Base-by-base conservation (phyloP, 2,113 vertebrate genomes). In the Lampris megalopsis region DNA sequence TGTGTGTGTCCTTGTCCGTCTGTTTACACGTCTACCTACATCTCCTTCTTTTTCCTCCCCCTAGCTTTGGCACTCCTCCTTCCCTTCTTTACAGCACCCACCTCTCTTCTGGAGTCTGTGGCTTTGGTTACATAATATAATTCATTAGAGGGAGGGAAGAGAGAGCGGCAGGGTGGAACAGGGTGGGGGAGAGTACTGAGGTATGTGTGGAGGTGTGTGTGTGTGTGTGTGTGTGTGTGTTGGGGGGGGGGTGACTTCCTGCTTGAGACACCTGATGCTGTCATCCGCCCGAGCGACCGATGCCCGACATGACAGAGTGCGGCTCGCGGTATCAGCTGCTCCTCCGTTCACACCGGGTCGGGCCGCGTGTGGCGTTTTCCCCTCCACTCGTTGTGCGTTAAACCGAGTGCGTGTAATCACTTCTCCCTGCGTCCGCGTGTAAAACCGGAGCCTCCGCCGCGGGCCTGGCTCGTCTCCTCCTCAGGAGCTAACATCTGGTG, bases 401-500 rank as follows among this genome's bases (percentile, higher is more conserved):
- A 42, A 48, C 43, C 43, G 4, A 5, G 43, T 45, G 43, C 7
- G 7, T 45, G 43, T 45, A 6, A 4, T 45, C 10, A 2, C 3
- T 2, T 35, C 11, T 13, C 2, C 48, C 9, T 64, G 49, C 70
- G 70, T 67, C 35, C 63, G 8, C 53, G 42, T 64, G 35, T 67
- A 58, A 75, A 42, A 4, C 3, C 72, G 49, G 4, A 67, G 24
- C 50, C 24, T 71, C 61, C 76, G 62, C 75, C 47, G 64, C 38
- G 0, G 0, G 10, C 66, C 74, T 35, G 52, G 59, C 64, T 84
- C 48, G 74, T 86, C 81, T 89, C 79, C 86, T 87, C 76, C 85
- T 86, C 80, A 90, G 77, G 73, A 89, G 79, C 69, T 68, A 84
- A 85, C 89, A 89, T 90, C 90, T 90, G 86, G 67, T 82, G 62